Evolutionary conservation across 2,888 invertebrate species (phyloP), one percentile per base, ranked within the genome.

Genomic region (Lepidonotus clava): DNA sequence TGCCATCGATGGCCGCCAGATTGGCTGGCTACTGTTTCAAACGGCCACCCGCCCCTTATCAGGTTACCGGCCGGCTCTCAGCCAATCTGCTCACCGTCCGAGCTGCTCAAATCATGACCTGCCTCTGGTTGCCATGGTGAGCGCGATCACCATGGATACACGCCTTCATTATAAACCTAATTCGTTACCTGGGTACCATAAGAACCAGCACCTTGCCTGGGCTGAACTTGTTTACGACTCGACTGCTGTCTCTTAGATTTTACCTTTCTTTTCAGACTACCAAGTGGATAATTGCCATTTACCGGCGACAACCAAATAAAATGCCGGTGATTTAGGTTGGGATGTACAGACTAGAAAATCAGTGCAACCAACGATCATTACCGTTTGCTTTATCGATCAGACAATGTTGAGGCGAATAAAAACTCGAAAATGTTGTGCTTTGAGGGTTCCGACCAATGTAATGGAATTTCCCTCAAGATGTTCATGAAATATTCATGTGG

Each of bases 1-100:
- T 36, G 71, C 34, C 71, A 18, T 34, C 34, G 71, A 34, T 21
- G 71, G 71, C 71, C 5, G 21, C 34, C 21, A 36, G 71, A 71
- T 71, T 71, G 71, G 71, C 36, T 14, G 71, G 71, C 71, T 71
- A 71, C 71, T 71, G 71, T 71, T 71, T 71, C 71, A 71, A 36
- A 71, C 71, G 71, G 21, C 36, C 36, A 38, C 71, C 34, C 34
- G 71, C 36, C 71, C 36, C 21, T 71, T 71, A 71, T 71, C 71
- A 38, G 71, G 71, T 71, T 71, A 71, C 71, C 36, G 38, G 5
- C 36, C 71, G 36, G 34, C 34, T 8, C 71, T 38, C 71, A 38
- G 34, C 71, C 71, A 71, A 71, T 71, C 36, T 36, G 71, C 66
- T 28, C 71, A 38, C 36, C 36, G 71, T n/a, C n/a, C 71, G 11